Evolutionary conservation across 2,888 invertebrate species (phyloP).

Genomic region (Dasypolia templi): DNA sequence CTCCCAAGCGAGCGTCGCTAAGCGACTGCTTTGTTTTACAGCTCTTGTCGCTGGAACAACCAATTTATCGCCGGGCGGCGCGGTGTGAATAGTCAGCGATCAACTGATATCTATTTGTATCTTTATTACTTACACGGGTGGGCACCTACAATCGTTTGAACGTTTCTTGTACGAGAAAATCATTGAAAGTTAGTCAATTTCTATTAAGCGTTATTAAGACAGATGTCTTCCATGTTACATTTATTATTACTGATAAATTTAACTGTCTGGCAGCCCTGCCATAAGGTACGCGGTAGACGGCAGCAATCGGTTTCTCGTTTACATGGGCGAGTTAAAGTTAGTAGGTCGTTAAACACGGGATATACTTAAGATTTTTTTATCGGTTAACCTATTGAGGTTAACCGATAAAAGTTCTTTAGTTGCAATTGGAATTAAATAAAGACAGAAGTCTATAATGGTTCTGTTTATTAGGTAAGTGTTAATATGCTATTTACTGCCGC

Average conservation of each 20-base stretch:
- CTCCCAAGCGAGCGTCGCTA: background rate
- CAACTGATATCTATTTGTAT: background rate
- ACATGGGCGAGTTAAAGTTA: slow-evolving; percentile 24
- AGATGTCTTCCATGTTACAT: no score
- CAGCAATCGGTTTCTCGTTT: slow-evolving; percentile 16
- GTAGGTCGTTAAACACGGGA: slow-evolving; percentile 40
- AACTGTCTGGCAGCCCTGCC: slow-evolving; percentile 5
- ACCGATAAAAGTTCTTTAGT: slow-evolving; percentile 19
- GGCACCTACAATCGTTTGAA: background rate
- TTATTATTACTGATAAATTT: slow-evolving; percentile 6
- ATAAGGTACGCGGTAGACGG: slow-evolving; percentile 13
- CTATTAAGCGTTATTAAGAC: no score
- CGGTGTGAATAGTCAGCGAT: background rate
- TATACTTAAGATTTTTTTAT: slow-evolving; percentile 44
- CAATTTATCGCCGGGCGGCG: background rate
- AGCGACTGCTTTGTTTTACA: background rate
- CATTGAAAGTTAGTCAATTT: background rate
- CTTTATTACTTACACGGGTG: background rate
- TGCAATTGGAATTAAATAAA: slow-evolving; percentile 32
- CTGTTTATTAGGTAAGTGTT: slow-evolving; percentile 8
- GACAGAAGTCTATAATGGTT: slow-evolving; percentile 25
- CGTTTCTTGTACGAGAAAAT: background rate
- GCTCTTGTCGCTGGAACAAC: background rate
- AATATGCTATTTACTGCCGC: slow-evolving; percentile 15
- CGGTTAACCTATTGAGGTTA: slow-evolving; percentile 19